Conservation (phyloP, 2,113 vertebrate genomes). For the Perognathus longimembris region DNA sequence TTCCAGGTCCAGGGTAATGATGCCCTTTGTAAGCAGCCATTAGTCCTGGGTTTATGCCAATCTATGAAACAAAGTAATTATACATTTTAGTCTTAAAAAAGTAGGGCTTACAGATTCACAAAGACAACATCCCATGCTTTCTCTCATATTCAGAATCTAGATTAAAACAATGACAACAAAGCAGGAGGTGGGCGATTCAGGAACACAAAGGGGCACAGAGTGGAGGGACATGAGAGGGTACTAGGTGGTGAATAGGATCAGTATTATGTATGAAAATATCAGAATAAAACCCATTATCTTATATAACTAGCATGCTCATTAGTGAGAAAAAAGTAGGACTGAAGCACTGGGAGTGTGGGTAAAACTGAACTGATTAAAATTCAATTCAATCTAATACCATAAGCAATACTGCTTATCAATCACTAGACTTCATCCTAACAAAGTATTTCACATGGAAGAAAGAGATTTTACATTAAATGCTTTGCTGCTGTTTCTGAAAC, state of each 20-base stretch:
- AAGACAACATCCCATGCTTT: not conserved
- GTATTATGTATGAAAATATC: not conserved
- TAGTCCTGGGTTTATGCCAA: constrained; percentile 98
- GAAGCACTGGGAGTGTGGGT: not conserved
- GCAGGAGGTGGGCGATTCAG: not conserved
- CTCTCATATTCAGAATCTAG: not conserved
- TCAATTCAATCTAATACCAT: not conserved
- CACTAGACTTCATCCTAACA: not conserved
- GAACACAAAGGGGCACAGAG: not conserved
- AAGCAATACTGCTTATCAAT: not conserved
- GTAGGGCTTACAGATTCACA: not conserved
- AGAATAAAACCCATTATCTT: not conserved
- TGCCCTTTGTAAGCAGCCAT: constrained; percentile 98
- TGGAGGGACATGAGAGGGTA: not conserved
- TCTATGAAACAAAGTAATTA: constrained; percentile 86
- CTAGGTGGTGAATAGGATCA: no score
- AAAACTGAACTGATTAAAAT: constrained; percentile 27
- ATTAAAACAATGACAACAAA: not conserved
- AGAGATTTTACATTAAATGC: not conserved
- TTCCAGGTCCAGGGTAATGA: constrained; percentile 98
- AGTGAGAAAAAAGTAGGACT: no score
- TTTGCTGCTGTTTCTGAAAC: constrained; percentile 13
- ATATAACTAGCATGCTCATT: not conserved
- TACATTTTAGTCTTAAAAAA: constrained; percentile 10
- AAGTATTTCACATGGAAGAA: constrained; percentile 13